A percentile compares a stretch with the other conserved stretches of the same genome.
Conservation (phyloP, 1,140 invertebrate genomes). For the Pseudachorutes palmiensis region DNA sequence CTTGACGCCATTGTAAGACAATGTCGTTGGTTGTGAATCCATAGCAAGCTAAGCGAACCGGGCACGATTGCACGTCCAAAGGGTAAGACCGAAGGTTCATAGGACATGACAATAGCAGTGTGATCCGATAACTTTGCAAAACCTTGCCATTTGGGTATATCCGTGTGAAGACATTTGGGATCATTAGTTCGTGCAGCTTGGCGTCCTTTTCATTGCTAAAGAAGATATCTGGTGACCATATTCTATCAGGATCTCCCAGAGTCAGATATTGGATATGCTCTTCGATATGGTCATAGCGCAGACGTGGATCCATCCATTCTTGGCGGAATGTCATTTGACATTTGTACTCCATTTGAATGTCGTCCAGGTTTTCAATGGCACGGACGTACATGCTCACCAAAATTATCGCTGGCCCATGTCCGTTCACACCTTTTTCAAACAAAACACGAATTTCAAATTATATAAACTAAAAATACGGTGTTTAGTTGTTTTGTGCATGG, state of each 20-base stretch:
- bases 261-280: conserved; percentile 41
- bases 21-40: conserved; percentile 43
- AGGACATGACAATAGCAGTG: conserved; percentile 45
- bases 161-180: conserved; percentile 43
- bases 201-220: conserved; percentile 49
- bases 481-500: not conserved
- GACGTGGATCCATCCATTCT: conserved; percentile 17
- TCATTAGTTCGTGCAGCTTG: conserved; percentile 46
- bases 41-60: conserved; percentile 45
- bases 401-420: not conserved
- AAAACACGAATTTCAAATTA: not conserved
- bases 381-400: conserved; percentile 5
- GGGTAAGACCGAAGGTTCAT: conserved; percentile 48
- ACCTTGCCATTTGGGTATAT: conserved; percentile 48
- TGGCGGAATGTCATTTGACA: conserved; percentile 21
- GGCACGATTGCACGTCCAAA: conserved; percentile 45
- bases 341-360: conserved; percentile 9
- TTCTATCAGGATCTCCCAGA: conserved; percentile 42
- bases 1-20: conserved; percentile 41
- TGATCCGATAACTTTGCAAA: conserved; percentile 45
- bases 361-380: conserved; percentile 17
- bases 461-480: not conserved
- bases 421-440: not conserved
- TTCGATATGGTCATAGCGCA: conserved; percentile 6
- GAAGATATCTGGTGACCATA: conserved; percentile 50